A percentile compares a stretch with the other conserved stretches of the same genome.
Conservation (phyloP, 2,113 vertebrate species). For the Opisthocomus hoazin region DNA sequence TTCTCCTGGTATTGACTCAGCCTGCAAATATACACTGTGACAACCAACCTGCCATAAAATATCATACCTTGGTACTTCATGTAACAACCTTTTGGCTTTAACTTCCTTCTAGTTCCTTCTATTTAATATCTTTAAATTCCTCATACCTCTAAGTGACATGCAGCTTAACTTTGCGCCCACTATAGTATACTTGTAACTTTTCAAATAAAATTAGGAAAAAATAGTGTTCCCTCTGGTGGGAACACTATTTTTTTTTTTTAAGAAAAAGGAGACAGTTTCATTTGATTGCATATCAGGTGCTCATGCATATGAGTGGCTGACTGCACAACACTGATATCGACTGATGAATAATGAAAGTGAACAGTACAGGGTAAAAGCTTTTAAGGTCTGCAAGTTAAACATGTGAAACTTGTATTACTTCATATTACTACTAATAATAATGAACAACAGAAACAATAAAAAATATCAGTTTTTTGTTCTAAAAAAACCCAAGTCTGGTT, state of each 20-base stretch:
- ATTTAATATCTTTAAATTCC: background rate
- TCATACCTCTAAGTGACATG: background rate
- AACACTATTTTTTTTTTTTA: too few species aligned
- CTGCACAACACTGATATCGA: background rate
- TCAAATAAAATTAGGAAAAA: background rate
- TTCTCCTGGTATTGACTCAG: background rate
- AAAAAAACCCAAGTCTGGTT: background rate
- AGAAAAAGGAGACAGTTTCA: background rate
- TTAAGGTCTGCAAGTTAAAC: background rate
- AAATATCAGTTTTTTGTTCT: background rate
- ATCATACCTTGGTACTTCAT: background rate
- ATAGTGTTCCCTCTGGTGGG: background rate
- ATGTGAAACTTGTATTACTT: background rate
- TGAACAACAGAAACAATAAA: background rate
- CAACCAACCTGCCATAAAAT: background rate
- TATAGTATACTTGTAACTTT: background rate
- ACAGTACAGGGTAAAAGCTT: background rate
- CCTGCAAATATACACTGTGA: background rate
- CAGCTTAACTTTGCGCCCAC: accelerated
- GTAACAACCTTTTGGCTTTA: background rate
- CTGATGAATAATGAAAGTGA: background rate
- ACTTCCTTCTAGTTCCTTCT: background rate
- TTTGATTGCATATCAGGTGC: background rate
- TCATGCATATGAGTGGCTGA: background rate
- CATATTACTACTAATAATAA: background rate